phyloP scores from a whole-genome alignment of 2,888 invertebrate species.

The Mechanitis mazaeus region DNA sequence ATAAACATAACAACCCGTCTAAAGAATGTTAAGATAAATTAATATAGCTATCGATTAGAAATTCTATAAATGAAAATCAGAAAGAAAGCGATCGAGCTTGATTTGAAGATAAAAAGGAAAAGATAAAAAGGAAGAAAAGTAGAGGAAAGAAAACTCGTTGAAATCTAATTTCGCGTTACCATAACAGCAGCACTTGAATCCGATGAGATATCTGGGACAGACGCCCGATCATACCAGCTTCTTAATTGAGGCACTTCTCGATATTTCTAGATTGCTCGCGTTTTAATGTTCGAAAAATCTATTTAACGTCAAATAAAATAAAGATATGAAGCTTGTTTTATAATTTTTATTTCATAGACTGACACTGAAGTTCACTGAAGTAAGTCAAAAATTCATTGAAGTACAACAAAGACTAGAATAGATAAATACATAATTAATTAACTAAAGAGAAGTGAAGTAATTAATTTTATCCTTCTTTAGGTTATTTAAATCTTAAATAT shows the following conservation, averaged over 20 bases:
- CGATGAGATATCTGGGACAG: slow-evolving; percentile 74
- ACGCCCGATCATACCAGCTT: slow-evolving; percentile 70
- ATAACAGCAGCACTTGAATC: slow-evolving; percentile 68
- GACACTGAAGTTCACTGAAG: too few species aligned
- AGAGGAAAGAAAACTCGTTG: slow-evolving; percentile 68
- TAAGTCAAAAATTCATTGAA: too few species aligned
- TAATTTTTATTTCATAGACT: too few species aligned
- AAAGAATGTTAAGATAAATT: too few species aligned
- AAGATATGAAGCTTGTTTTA: too few species aligned
- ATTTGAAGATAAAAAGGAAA: slow-evolving; percentile 53
- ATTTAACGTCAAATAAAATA: background rate
- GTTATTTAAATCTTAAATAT: too few species aligned
- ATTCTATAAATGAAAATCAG: slow-evolving; percentile 1
- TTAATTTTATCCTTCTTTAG: too few species aligned
- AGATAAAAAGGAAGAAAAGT: slow-evolving; percentile 38
- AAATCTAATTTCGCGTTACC: slow-evolving; percentile 77
- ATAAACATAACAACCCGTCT: too few species aligned
- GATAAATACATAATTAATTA: too few species aligned
- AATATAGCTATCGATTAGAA: background rate
- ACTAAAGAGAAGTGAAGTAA: too few species aligned
- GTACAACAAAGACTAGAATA: too few species aligned
- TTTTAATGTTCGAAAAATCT: slow-evolving; percentile 39
- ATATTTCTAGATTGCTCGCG: slow-evolving; percentile 14
- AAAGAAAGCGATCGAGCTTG: slow-evolving; percentile 43
- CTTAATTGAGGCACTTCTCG: slow-evolving; percentile 65